Conservation (phyloP, 1,140 invertebrate species). For the Lamellibrachia luymesi region DNA sequence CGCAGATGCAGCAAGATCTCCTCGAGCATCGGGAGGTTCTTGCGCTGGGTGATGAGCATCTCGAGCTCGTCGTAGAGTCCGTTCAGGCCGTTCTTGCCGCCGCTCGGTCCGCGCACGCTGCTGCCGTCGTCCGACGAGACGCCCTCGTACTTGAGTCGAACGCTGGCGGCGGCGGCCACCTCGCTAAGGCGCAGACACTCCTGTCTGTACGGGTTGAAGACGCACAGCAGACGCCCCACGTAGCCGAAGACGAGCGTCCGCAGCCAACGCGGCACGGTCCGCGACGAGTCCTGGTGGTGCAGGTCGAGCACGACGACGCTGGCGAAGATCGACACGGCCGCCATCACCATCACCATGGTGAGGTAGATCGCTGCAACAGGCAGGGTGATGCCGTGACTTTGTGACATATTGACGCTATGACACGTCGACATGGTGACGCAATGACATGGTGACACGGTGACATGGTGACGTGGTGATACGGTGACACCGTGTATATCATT, state of each 20-base stretch:
- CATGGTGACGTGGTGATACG: no score
- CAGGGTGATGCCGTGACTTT: not conserved
- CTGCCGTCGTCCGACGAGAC: not conserved
- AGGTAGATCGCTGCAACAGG: constrained; percentile 26
- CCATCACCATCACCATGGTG: constrained; percentile 29
- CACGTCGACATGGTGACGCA: not conserved
- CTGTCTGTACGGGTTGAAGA: constrained; percentile 8
- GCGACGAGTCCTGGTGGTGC: constrained; percentile 26
- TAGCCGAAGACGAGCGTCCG: constrained; percentile 17
- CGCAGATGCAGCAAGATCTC: constrained; percentile 21
- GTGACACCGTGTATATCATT: no score
- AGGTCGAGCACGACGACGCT: constrained; percentile 29
- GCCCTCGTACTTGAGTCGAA: not conserved
- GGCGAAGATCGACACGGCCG: constrained; percentile 18
- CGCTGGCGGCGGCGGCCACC: not conserved
- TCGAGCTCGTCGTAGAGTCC: constrained; percentile 21
- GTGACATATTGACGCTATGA: not conserved
- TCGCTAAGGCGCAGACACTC: not conserved
- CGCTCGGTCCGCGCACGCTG: not conserved
- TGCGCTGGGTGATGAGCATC: constrained; percentile 8
- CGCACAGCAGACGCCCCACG: constrained; percentile 20
- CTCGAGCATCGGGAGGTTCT: constrained; percentile 12
- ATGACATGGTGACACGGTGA: no score
- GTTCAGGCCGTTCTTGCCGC: not conserved
- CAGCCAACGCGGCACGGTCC: constrained; percentile 21